Conservation (phyloP, 2,113 vertebrate species). For the Urocitellus parryii region DNA sequence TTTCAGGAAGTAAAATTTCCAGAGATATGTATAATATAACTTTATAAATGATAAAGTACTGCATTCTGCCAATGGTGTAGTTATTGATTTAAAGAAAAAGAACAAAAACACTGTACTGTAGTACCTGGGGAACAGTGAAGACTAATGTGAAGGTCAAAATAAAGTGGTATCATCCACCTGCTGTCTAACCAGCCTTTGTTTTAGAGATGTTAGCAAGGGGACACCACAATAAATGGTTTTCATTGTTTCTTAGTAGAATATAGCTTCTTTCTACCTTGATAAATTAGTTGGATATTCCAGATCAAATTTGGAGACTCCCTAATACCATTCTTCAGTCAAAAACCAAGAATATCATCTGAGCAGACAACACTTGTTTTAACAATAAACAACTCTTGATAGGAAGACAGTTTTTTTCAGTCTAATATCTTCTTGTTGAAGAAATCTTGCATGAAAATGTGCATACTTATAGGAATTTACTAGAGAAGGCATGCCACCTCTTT, state of each 20-base stretch:
- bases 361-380: not conserved
- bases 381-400: not conserved
- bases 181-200: not conserved
- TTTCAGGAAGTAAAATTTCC: not conserved
- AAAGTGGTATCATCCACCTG: not conserved
- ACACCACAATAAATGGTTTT: not conserved
- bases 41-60: not conserved
- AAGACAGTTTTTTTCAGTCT: not conserved
- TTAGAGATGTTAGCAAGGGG: not conserved
- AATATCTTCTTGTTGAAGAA: constrained; percentile 24
- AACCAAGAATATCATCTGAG: not conserved
- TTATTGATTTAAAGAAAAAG: not conserved
- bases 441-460: not conserved
- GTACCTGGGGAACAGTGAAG: not conserved
- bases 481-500: not conserved
- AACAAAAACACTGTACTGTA: not conserved
- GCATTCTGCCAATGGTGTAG: not conserved
- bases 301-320: not conserved
- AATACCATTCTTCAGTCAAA: not conserved
- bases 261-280: not conserved
- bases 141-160: not conserved
- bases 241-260: constrained; percentile 7
- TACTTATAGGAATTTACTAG: not conserved
- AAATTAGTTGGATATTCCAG: not conserved
- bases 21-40: not conserved